These are phyloP conservation scores for Stercorarius parasiticus DNA, from an alignment of 2,113 vertebrate genomes.

Conservation along the genomic window DNA sequence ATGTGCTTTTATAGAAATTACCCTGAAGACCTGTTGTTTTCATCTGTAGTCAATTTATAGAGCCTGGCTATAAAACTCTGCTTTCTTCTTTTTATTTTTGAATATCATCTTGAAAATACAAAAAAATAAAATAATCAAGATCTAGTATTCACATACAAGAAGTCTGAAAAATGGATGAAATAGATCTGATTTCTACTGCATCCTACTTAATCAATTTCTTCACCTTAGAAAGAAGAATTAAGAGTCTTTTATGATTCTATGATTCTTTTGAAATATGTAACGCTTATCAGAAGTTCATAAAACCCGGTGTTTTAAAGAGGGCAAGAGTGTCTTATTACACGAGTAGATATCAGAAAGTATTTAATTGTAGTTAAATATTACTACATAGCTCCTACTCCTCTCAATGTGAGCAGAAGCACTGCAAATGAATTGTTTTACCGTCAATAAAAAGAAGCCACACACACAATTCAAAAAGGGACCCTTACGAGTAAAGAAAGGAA, in stretches of 20 bases:
- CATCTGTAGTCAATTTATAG: background rate
- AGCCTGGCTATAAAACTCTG: background rate
- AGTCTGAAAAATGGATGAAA: background rate
- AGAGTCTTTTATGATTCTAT: background rate
- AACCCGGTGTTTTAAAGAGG: background rate
- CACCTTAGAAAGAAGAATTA: background rate
- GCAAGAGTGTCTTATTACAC: background rate
- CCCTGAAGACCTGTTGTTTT: background rate
- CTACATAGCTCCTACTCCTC: background rate
- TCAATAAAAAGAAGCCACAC: background rate
- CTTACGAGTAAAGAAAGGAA: background rate
- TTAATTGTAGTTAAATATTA: background rate
- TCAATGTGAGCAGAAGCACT: background rate
- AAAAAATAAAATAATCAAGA: background rate
- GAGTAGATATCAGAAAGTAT: background rate
- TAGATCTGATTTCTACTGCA: background rate
- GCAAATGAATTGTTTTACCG: background rate
- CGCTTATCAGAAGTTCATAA: background rate
- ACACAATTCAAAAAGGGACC: accelerated
- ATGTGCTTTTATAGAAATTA: background rate
- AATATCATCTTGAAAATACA: background rate
- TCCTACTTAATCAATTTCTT: background rate
- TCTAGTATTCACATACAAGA: background rate
- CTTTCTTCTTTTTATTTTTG: background rate
- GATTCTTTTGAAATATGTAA: background rate